Evolutionary conservation across 1,140 invertebrate genomes (phyloP).

Genomic region (Solenopsis invicta): DNA sequence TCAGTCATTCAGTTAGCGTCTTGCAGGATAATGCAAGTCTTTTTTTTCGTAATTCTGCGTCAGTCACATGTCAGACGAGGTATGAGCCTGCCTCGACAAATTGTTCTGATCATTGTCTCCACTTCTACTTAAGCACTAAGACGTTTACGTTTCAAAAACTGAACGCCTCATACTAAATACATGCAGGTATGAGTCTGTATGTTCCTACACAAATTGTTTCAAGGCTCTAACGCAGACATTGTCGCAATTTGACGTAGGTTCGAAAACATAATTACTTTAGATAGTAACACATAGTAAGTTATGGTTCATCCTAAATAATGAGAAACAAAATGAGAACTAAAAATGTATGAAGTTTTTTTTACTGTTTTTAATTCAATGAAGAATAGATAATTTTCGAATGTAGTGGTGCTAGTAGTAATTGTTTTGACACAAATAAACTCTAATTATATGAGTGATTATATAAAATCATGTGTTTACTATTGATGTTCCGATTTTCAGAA

Average conservation of each 20-base stretch:
- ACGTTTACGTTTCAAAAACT: conserved; percentile 70
- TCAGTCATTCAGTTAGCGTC: conserved; percentile 83
- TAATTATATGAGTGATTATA: conserved; percentile 54
- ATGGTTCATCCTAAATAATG: conserved; percentile 28
- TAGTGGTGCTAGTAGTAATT: conserved; percentile 9
- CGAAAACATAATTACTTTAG: conserved; percentile 36
- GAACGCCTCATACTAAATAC: conserved; percentile 69
- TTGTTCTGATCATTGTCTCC: conserved; percentile 73
- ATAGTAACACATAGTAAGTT: conserved; percentile 27
- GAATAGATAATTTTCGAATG: conserved; percentile 72
- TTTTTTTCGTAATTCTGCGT: conserved; percentile 78
- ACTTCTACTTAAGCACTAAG: conserved; percentile 75
- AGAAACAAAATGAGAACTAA: conserved; percentile 61
- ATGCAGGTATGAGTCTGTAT: conserved; percentile 67
- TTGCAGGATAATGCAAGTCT: conserved; percentile 75
- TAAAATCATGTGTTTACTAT: conserved; percentile 47
- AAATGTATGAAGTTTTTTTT: conserved; percentile 59
- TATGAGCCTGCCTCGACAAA: conserved; percentile 73
- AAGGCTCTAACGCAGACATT: conserved; percentile 62
- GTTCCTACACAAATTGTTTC: conserved; percentile 61
- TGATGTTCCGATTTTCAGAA: conserved; percentile 63
- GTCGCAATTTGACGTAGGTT: conserved; percentile 68
- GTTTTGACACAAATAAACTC: conserved; percentile 67
- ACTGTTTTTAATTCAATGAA: conserved; percentile 78
- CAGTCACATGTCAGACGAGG: conserved; percentile 82